phyloP scores from a whole-genome alignment of 2,113 vertebrate genomes.

The Halcyon malimbica region DNA sequence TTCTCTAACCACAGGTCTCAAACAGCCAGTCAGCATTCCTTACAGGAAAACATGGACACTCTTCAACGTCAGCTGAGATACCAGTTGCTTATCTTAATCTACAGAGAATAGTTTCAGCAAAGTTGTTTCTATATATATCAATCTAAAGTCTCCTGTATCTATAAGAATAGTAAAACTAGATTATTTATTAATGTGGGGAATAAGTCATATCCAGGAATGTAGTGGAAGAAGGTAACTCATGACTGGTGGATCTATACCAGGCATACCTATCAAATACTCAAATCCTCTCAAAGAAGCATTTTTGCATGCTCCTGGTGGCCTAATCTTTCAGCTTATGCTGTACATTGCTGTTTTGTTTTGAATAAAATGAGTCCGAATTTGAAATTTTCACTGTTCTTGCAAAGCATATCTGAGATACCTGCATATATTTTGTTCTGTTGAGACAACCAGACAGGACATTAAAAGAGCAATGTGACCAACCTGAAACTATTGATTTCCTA shows the following conservation, averaged over 20 bases:
- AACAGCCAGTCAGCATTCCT: background rate
- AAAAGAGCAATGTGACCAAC: background rate
- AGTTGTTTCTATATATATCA: background rate
- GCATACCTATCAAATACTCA: background rate
- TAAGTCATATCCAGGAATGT: background rate
- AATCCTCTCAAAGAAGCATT: background rate
- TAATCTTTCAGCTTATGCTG: background rate
- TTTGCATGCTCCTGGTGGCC: background rate
- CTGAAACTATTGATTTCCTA: background rate
- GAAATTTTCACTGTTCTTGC: background rate
- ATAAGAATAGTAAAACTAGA: background rate
- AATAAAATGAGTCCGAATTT: background rate
- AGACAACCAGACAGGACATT: background rate
- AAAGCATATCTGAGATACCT: background rate
- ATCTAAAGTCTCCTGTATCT: background rate
- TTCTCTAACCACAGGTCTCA: background rate
- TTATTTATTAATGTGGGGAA: background rate
- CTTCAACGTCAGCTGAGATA: background rate
- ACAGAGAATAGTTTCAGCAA: background rate
- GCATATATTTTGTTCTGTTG: fast-evolving
- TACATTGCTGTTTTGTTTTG: background rate
- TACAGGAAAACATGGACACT: background rate
- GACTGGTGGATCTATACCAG: background rate
- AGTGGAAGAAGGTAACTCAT: background rate
- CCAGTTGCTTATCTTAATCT: background rate